phyloP scores from a whole-genome alignment of 2,113 vertebrate genomes.

The Sminthopsis crassicaudata region DNA sequence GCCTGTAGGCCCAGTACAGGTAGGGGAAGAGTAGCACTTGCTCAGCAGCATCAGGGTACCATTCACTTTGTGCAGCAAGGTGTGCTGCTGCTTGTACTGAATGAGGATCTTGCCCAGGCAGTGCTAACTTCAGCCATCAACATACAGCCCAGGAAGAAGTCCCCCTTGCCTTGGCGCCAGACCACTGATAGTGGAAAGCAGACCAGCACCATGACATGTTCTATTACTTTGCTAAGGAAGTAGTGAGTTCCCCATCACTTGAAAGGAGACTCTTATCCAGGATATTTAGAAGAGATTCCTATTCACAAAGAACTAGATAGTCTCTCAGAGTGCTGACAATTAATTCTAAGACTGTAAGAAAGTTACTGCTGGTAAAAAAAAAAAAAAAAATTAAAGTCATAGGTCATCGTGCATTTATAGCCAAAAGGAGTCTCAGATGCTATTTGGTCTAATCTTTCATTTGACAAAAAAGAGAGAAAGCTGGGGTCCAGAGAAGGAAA shows the following conservation, averaged over 20 bases:
- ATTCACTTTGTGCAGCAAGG: slow-evolving; percentile 91
- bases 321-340: background rate
- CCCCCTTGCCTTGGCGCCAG: too few species aligned
- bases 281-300: background rate
- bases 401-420: background rate
- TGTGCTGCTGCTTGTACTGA: slow-evolving; percentile 90
- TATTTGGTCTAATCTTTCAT: background rate
- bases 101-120: background rate
- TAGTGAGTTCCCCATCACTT: background rate
- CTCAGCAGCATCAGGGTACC: slow-evolving; percentile 88
- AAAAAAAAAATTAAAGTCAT: background rate
- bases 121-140: too few species aligned
- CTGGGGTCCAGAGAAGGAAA: background rate
- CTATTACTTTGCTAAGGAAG: background rate
- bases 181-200: too few species aligned
- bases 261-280: background rate
- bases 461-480: background rate
- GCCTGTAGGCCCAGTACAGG: slow-evolving; percentile 93
- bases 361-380: background rate
- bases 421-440: background rate
- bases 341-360: background rate
- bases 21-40: slow-evolving; percentile 93
- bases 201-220: too few species aligned
- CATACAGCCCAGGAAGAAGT: too few species aligned
- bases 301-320: background rate